Conservation (phyloP, 2,113 vertebrate species). For the Lepisosteus osseus region DNA sequence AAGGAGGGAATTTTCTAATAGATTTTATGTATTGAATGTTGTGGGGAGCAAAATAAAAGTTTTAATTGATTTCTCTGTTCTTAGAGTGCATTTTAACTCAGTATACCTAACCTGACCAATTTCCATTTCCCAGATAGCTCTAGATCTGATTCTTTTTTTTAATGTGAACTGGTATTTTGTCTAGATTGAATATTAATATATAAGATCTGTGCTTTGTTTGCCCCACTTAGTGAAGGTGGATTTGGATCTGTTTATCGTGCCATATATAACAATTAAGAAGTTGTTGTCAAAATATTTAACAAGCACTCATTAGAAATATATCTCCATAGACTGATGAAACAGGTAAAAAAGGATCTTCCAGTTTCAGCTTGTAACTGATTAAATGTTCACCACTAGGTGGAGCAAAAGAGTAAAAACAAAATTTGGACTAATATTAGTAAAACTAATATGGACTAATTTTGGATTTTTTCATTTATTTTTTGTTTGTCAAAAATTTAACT, state of each 20-base stretch:
- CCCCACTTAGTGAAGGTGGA: conserved; percentile 78
- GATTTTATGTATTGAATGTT: no score
- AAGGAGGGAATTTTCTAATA: no score
- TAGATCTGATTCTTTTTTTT: conserved; percentile 74
- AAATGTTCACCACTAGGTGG: not conserved
- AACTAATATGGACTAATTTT: no score
- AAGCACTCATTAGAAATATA: conserved; percentile 82
- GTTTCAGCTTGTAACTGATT: no score
- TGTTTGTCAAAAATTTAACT: no score
- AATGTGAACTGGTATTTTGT: not conserved
- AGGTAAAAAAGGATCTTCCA: conserved; percentile 61
- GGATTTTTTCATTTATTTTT: no score
- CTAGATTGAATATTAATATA: not conserved
- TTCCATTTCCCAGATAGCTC: conserved; percentile 87
- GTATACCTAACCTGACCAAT: conserved; percentile 72
- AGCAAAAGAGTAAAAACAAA: not conserved
- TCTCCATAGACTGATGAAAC: conserved; percentile 83
- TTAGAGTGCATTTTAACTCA: conserved; percentile 82
- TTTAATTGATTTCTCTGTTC: not conserved
- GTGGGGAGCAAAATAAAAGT: no score
- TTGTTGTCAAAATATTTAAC: conserved; percentile 95
- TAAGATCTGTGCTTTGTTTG: conserved; percentile 17
- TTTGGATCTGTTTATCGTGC: conserved; percentile 95
- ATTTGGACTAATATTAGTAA: no score
- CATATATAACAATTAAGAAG: conserved; percentile 83